Evolutionary conservation across 2,797 vertebrate species (phyloP).

Genomic region (Melanotaenia nigrans): DNA sequence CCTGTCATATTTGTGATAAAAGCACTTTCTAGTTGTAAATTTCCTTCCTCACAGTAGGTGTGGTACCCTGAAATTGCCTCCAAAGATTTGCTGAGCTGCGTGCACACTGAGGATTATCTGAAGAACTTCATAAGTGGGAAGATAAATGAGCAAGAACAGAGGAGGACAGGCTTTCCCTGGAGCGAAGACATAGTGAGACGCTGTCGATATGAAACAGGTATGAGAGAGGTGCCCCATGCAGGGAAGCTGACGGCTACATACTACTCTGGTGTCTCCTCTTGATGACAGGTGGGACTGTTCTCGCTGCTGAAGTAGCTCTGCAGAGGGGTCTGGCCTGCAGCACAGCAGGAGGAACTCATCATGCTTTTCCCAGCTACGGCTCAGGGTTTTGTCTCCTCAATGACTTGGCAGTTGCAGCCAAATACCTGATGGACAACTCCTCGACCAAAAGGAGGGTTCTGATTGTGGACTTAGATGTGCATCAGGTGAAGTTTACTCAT

Average conservation of each 20-base stretch:
- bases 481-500: slow-evolving; percentile 62
- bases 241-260: background rate
- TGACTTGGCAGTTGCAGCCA: slow-evolving; percentile 73
- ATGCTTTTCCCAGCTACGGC: slow-evolving; percentile 71
- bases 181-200: slow-evolving; percentile 71
- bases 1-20: background rate
- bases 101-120: slow-evolving; percentile 72
- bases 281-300: slow-evolving; percentile 68
- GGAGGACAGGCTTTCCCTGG: slow-evolving; percentile 74
- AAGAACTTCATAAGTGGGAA: slow-evolving; percentile 64
- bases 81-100: slow-evolving; percentile 52
- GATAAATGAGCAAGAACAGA: slow-evolving; percentile 63
- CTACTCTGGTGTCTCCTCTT: background rate
- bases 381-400: slow-evolving; percentile 78
- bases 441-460: slow-evolving; percentile 59
- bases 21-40: slow-evolving; percentile 7
- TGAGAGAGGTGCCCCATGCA: background rate
- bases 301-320: slow-evolving; percentile 69
- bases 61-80: slow-evolving; percentile 72
- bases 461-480: slow-evolving; percentile 79
- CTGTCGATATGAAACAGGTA: slow-evolving; percentile 76
- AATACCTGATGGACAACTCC: slow-evolving; percentile 41
- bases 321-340: slow-evolving; percentile 76
- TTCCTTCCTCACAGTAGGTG: slow-evolving; percentile 61
- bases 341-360: slow-evolving; percentile 76